Evolutionary conservation across 2,797 vertebrate species (phyloP), one percentile per base, ranked within the genome.

Genomic region (Mionectes olivaceus): DNA sequence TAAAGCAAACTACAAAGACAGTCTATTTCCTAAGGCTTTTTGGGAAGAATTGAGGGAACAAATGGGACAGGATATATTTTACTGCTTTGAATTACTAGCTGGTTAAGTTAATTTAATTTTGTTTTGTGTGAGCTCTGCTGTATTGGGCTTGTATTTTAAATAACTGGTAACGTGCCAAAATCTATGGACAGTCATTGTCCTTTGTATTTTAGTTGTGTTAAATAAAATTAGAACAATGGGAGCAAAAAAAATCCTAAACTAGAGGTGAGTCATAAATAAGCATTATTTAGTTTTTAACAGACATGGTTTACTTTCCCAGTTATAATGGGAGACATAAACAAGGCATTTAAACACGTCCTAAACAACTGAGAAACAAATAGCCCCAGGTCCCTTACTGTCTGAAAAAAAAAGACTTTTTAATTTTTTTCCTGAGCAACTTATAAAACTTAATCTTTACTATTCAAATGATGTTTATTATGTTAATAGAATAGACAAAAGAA

Each of bases 21-120:
- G 79, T 92, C 76, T 94, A 9, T 93, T 94, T 95, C 91, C 92
- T 94, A 89, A 87, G 93, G 84, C 84, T 87, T 83, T 93, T 85
- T 11, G 49, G 75, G 80, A 92, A 93, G 76, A 86, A 91, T 18
- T 69, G 84, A 75, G 89, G 76, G 69, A 96, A 90, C 78, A 55
- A 94, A 78, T n/a, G 37, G 50, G 85, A 79, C 79, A 94, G 84
- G 82, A 91, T 91, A 78, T 49, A 80, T 81, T 95, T 95, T 92
- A 95, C 87, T 92, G 95, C 83, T 97, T 96, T 95, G 91, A 95
- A 95, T 96, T 94, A 93, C 92, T 95, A 78, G 65, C 89, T 92
- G 30, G 94, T 46, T 89, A 82, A 90, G 64, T 92, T 94, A 93
- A 96, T 96, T 94, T 88, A 87, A 78, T 92, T 93, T 91, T 85